These are phyloP conservation scores for Aphaenogaster ashmeadi DNA, from an alignment of 1,140 invertebrate genomes.

Conservation along the genomic window DNA sequence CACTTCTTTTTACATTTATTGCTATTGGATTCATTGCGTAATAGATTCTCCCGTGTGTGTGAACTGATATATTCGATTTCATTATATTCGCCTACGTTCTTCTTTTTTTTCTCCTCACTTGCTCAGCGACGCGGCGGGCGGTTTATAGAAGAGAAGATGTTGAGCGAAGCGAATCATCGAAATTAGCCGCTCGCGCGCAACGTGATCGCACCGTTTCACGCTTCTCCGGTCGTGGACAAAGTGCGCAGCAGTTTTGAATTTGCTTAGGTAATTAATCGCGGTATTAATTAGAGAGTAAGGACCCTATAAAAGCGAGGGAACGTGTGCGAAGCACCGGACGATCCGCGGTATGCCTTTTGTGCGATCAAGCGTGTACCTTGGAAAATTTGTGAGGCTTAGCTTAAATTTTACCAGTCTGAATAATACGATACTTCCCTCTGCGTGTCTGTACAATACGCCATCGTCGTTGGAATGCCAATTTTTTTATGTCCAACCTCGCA, in stretches of 20 bases:
- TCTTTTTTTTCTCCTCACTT: conserved; percentile 27
- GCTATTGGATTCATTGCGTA: conserved; percentile 86
- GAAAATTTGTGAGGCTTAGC: conserved; percentile 51
- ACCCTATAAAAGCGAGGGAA: conserved; percentile 28
- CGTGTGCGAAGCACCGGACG: conserved; percentile 40
- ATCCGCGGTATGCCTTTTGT: conserved; percentile 39
- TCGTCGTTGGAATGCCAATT: not conserved
- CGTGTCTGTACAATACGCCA: not conserved
- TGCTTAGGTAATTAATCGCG: conserved; percentile 60
- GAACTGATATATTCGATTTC: conserved; percentile 78
- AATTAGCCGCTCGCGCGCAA: conserved; percentile 52
- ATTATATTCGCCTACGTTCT: conserved; percentile 59
- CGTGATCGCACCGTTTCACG: conserved; percentile 30
- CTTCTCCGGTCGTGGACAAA: conserved; percentile 4
- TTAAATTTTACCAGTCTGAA: conserved; percentile 48
- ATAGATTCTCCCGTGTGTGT: conserved; percentile 77
- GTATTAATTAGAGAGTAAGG: conserved; percentile 52
- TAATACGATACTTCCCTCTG: not conserved
- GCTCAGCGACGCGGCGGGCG: not conserved
- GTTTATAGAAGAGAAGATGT: conserved; percentile 70
- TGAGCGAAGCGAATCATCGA: conserved; percentile 56
- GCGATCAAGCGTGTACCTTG: conserved; percentile 51
- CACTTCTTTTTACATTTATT: conserved; percentile 81
- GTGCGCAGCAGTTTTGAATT: conserved; percentile 41
- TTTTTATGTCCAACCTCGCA: conserved; percentile 19